A percentile compares a stretch with the other conserved stretches of the same genome.
phyloP scores from a whole-genome alignment of 2,888 invertebrate species.

The Ferdinandea cuprea region DNA sequence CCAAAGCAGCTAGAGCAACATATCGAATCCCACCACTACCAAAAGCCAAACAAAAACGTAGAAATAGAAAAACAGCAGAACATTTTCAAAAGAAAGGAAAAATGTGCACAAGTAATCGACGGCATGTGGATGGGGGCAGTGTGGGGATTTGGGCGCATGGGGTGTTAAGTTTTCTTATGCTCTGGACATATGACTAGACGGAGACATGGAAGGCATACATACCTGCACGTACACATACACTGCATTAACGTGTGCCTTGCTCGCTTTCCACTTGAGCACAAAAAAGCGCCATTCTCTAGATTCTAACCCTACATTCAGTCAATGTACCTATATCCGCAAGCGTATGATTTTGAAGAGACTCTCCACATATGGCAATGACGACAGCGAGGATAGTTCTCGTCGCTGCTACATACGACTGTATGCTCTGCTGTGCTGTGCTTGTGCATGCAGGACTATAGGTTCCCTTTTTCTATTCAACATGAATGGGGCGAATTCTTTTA shows the following conservation, averaged over 20 bases:
- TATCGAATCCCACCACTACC: conserved; percentile 43
- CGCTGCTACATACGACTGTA: conserved; percentile 29
- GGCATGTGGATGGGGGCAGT: conserved; percentile 34
- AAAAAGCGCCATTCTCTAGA: conserved; percentile 61
- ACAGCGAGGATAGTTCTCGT: conserved; percentile 49
- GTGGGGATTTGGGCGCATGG: conserved; percentile 15
- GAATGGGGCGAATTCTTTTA: conserved; percentile 68
- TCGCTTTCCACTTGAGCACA: conserved; percentile 45
- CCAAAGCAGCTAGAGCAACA: conserved; percentile 20
- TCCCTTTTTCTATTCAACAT: conserved; percentile 67
- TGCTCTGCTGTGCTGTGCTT: conserved; percentile 11
- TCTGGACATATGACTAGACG: conserved; percentile 68
- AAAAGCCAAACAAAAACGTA: conserved; percentile 24
- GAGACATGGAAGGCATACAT: conserved; percentile 44
- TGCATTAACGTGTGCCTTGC: conserved; percentile 55
- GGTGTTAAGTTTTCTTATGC: conserved; percentile 63
- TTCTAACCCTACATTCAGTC: conserved; percentile 55
- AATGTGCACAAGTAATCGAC: conserved; percentile 38
- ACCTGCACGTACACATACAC: conserved; percentile 21
- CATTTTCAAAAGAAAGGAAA: conserved; percentile 47
- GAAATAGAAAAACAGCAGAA: conserved; percentile 12
- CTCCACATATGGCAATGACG: conserved; percentile 64
- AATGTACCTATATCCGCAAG: conserved; percentile 50
- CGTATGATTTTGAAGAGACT: conserved; percentile 55
- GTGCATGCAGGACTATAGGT: conserved; percentile 47